Base-by-base conservation (phyloP, 2,888 invertebrate species). In the Diplolepis rosae region DNA sequence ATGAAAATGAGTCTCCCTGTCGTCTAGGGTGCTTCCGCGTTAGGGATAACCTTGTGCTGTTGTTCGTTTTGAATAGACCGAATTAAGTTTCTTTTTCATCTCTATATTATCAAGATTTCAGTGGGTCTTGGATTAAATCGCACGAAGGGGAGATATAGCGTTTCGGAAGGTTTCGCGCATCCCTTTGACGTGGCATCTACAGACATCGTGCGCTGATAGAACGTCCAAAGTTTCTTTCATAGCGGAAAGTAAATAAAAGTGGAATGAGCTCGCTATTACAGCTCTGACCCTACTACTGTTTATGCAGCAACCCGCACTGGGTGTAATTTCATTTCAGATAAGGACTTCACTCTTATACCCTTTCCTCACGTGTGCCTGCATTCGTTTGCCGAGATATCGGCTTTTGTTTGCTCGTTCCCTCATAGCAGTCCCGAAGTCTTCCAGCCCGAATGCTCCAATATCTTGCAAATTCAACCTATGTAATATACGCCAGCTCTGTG, bases 11-110 rank as follows among this genome's bases (percentile, higher is more conserved):
- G 35, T 39, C 56, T 24, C 2, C 45, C 45, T n/a, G 15, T 22
- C 27, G 61, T 61, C 39, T 39, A 35, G 61, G 61, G 39, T 24
- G 61, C 61, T 39, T 7, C n/a, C 35, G 35, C 35, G 35, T 22
- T 56, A 35, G 61, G 61, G 24, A 61, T 24, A 39, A 61, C 39
- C 61, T 39, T 61, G n/a, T 35, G 56, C 32, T 39, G 39, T 39
- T 61, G 61, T 61, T 61, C 61, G 61, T 35, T 61, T 39, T 39
- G 61, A 61, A 61, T 61, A 61, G 61, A 61, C 24, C 61, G 61
- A 61, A 61, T 61, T 61, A 61, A 61, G 61, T 61, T 61, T 61
- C 61, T 61, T 61, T 61, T 61, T 61, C 39, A 61, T 61, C 39
- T 61, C 39, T 39, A 61, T 61, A 61, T 61, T 39, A 61, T 61